Conservation (phyloP, 1,140 invertebrate genomes). For the Spodoptera litura region DNA sequence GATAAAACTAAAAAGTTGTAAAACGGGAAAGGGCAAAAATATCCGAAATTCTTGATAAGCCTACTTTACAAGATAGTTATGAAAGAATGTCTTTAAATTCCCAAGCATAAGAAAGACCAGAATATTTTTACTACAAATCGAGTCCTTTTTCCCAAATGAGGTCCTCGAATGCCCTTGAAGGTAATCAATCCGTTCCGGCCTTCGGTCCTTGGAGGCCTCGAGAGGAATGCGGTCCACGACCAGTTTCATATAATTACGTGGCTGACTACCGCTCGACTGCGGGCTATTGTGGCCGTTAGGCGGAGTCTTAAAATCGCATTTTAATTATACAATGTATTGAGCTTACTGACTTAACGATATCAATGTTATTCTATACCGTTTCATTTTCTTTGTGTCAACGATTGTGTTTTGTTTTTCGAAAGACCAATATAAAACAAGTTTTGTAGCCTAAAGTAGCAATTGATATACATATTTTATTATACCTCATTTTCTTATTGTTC, state of each 20-base stretch:
- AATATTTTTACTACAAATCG: background rate
- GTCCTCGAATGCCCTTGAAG: constrained; percentile 42
- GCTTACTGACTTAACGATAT: background rate
- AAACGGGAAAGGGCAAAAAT: no score
- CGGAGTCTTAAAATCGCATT: constrained; percentile 1
- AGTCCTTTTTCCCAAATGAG: background rate
- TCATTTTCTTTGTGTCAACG: background rate
- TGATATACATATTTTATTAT: background rate
- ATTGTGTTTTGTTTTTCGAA: background rate
- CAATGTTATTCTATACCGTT: background rate
- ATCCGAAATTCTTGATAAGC: no score
- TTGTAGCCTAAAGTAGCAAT: background rate
- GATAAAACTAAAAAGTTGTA: no score
- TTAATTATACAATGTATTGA: constrained; percentile 29
- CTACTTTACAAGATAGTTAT: no score
- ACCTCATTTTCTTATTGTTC: constrained; percentile 70
- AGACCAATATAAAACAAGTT: background rate
- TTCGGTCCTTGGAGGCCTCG: constrained; percentile 31
- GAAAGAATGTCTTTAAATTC: background rate
- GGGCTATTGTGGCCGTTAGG: constrained; percentile 30
- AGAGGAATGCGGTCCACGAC: constrained; percentile 45
- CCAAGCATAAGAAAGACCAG: background rate
- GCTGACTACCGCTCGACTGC: constrained; percentile 8
- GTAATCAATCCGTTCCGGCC: constrained; percentile 54
- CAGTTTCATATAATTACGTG: constrained; percentile 34